Evolutionary conservation across 2,113 vertebrate genomes (phyloP), one percentile per base, ranked within the genome.

Genomic region (Sinocyclocheilus anophthalmus): DNA sequence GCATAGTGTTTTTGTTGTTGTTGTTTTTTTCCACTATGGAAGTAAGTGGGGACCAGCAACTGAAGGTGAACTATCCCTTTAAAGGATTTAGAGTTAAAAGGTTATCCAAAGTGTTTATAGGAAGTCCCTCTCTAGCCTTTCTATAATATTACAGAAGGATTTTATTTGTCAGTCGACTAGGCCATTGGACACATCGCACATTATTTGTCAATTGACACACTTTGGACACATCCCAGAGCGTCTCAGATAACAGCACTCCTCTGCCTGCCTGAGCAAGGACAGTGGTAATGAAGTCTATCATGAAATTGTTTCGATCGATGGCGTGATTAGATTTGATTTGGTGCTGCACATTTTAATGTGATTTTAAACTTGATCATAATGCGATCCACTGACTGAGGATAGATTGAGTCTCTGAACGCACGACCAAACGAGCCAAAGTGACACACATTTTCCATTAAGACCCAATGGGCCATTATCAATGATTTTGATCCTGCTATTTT

Each of bases 391-490:
- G 73, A 83, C 14, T n/a, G 63, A 65, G 80, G 80, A 67, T 83
- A 73, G 69, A 83, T 73, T 83, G 50, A 57, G 67, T 73, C 61
- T 48, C 61, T 1, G 61, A 81, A 42, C 24, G 39, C 61, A 81
- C 42, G 48, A 13, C 39, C 37, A n/a, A 65, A 81, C 30, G 22
- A 30, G 67, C 61, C 77, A 69, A 55, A 55, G 20, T 22, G 77
- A 81, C 79, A 73, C 59, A 3, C 9, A 5, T 76, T 53, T 76
- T 85, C 83, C 87, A 88, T 88, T 88, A 85, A 67, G 83, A 85
- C 59, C 57, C 69, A 82, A 53, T 80, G 26, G 87, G 24, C 77
- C 77, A 67, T 84, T 82, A 85, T 82, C 79, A 83, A 76, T 81
- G 78, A 85, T 81, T 75, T 57, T 85, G 75, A 84, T 72, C 80